Evolutionary conservation across 2,888 invertebrate species (phyloP), one percentile per base, ranked within the genome.

Genomic region (Mimachlamys varia): DNA sequence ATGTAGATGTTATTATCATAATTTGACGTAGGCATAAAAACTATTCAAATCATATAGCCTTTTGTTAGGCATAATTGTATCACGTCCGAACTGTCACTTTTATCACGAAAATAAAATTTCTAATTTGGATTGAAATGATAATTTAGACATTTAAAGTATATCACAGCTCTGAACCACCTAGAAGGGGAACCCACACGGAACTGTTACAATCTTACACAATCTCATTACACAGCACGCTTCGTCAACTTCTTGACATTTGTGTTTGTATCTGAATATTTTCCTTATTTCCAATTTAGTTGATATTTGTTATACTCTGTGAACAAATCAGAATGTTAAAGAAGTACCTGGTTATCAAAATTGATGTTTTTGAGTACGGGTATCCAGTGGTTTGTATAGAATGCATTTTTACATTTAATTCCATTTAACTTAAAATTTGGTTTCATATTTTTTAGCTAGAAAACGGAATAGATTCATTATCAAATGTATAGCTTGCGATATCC

Each of bases 201-300:
- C 7, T 76, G 76, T 76, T 33, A 12, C 58, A 76, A 0, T 10
- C 33, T 27, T 27, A 27, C 27, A 76, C 27, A 76, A 22, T 58
- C 15, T 10, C n/a, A 58, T 7, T 33, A 33, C 76, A 76, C 10
- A 33, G 0, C 7, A 76, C 27, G 33, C 76, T 27, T 15, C 33
- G 33, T 76, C 76, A 76, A 76, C 33, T 76, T 76, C 33, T 76
- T 76, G 76, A 76, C 76, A 76, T 76, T 76, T 76, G 33, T 76
- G 33, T 33, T 33, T 27, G 13, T 76, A 33, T 53, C 12, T 53
- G 19, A 53, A 53, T 53, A 53, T 2, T 76, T 76, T 76, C 22
- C 76, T 22, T 33, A 76, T 76, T 76, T 76, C 15, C 76, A 33
- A 76, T 76, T 76, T 33, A 22, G 58, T 19, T 58, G 58, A 58